phyloP scores from a whole-genome alignment of 2,113 vertebrate species.

The Solenodon paradoxus region DNA sequence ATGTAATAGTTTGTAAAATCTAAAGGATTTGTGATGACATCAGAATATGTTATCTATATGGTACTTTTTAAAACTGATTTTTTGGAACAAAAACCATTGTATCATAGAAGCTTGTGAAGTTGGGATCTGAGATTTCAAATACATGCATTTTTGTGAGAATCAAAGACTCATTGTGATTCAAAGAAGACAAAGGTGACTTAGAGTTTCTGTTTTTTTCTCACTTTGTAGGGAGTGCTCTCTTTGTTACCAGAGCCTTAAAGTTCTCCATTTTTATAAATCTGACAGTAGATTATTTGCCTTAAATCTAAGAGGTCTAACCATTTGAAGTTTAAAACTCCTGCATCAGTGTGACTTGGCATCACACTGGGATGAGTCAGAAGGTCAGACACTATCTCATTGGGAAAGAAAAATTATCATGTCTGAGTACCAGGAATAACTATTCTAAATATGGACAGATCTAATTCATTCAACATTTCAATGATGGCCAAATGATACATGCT shows the following conservation, averaged over 20 bases:
- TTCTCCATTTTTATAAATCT: constrained; percentile 39
- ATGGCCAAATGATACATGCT: constrained; percentile 21
- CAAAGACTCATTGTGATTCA: constrained; percentile 51
- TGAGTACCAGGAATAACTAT: constrained; percentile 57
- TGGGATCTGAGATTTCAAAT: constrained; percentile 41
- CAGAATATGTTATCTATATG: background rate
- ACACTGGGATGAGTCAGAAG: constrained; percentile 54
- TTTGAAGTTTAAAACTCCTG: constrained; percentile 44
- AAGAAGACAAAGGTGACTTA: constrained; percentile 22
- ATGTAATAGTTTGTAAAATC: background rate
- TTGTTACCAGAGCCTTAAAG: constrained; percentile 42
- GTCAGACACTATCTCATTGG: constrained; percentile 72
- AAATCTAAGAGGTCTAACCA: constrained; percentile 38
- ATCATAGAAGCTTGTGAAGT: background rate
- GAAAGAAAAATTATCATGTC: constrained; percentile 69
- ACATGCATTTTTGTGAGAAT: background rate
- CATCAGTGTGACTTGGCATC: constrained; percentile 41
- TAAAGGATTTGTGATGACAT: background rate
- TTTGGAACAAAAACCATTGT: background rate
- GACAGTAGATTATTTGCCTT: constrained; percentile 27
- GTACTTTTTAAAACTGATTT: constrained; percentile 6
- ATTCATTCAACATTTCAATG: constrained; percentile 60
- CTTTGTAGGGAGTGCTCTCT: constrained; percentile 35
- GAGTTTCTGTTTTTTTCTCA: background rate
- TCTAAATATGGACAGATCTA: constrained; percentile 63